Evolutionary conservation across 2,888 invertebrate species (phyloP), one percentile per base, ranked within the genome.

Genomic region (Cremastobaeus sp.): DNA sequence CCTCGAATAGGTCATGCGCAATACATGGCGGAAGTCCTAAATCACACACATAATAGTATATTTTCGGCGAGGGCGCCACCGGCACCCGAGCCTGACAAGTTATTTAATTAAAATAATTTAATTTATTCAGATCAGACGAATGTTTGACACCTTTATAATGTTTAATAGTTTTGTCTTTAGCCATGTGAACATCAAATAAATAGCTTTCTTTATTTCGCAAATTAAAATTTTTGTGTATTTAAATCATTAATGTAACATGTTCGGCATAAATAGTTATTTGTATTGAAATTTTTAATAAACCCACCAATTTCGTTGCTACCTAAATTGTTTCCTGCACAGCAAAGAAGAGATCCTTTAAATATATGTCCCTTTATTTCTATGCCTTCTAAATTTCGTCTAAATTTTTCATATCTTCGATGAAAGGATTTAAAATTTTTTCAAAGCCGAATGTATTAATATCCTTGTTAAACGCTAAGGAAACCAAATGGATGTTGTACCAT

Each of bases 91-190:
- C n/a, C n/a, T n/a, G n/a, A n/a, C n/a, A n/a, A n/a, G n/a, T n/a
- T n/a, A n/a, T n/a, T n/a, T n/a, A n/a, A n/a, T n/a, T n/a, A n/a
- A n/a, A n/a, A n/a, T n/a, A n/a, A n/a, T n/a, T n/a, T n/a, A n/a
- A n/a, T n/a, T n/a, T n/a, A 25, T 81, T 39, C 11, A 83, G 74
- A 64, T 41, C 21, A n/a, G 81, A 83, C 39, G 79, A 59, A 45
- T 18, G 68, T 74, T 80, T 81, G 2, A 83, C 66, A n/a, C 81
- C 83, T 65, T 65, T 37, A 15, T 47, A 18, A 50, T 48, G 55
- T 34, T 11, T 55, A 6, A 39, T 1, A 57, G 14, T 28, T 15
- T 25, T 37, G 3, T 9, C 4, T 35, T 47, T 47, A 9, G 18
- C 14, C 37, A 54, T 45, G 28, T 62, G 15, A 45, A 25, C 18